Conservation (phyloP, 2,888 invertebrate species). For the Ariolimax columbianus region DNA sequence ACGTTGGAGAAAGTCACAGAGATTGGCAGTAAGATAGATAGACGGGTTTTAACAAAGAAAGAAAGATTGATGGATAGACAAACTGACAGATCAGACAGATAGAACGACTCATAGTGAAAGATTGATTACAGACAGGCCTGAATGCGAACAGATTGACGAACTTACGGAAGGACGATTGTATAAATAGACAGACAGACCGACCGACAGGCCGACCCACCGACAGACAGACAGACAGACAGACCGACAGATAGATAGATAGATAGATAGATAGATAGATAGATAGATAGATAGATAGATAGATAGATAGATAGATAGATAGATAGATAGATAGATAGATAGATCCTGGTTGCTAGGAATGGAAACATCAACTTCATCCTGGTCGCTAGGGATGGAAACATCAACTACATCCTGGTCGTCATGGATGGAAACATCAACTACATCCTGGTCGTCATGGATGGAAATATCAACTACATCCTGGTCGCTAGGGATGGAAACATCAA, state of each 20-base stretch:
- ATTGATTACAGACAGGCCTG: not conserved
- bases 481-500: not conserved
- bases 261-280: constrained; percentile 20
- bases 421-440: not conserved
- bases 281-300: constrained; percentile 29
- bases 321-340: not conserved
- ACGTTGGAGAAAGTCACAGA: not conserved
- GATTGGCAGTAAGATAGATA: not conserved
- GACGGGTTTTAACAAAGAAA: not conserved
- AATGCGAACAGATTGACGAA: not conserved
- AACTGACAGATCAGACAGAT: constrained; percentile 15
- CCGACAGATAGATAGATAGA: constrained; percentile 6
- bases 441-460: not conserved
- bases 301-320: constrained; percentile 20
- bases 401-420: not conserved
- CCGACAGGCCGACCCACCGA: no score
- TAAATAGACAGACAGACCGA: no score
- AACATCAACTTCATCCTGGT: not conserved
- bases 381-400: not conserved
- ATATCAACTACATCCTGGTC: not conserved
- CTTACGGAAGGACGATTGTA: not conserved
- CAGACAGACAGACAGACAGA: no score
- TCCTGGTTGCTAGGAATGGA: not conserved
- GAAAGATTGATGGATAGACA: not conserved
- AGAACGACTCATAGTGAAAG: constrained; percentile 10